Evolutionary conservation across 37 sponge, comb jelly and placozoan genomes (phyloP), one percentile per base, ranked within the genome.

Genomic region (Chondrilla cf. caribensis): DNA sequence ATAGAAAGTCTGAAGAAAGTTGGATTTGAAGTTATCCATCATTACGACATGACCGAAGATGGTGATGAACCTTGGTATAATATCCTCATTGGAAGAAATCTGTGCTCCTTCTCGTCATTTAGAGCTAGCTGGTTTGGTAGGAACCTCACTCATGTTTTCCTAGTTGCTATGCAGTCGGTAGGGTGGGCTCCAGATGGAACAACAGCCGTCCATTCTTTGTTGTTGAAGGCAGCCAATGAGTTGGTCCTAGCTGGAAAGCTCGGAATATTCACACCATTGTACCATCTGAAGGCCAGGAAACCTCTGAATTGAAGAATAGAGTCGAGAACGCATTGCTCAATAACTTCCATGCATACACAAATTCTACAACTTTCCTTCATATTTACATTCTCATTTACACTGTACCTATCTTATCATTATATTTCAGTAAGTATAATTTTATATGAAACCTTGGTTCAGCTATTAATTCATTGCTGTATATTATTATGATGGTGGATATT

Each of bases 191-290:
- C 93, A 4, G 70, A 75, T 1, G 93, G 93, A n/a, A 39, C 85
- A 42, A 77, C 75, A 0, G 81, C 83, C 29, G 81, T 84, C 15
- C 87, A 86, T 59, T 28, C 43, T 31, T 28, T 93, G 41, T 73
- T 93, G 18, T 73, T 54, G 18, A 86, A 58, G 26, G 87, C 82
- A 29, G 93, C 90, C 0, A 64, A 55, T 0, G 80, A 66, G 3
- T 78, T 93, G 35, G 77, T 86, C 19, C 31, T 47, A 28, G 40
- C 84, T 17, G 85, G 86, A 3, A 84, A 84, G 41, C 21, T 80
- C 26, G 90, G 82, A 18, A 93, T 93, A 41, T 93, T 93, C 87
- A 86, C 87, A 41, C 93, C 93, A 36, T 76, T 89, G 81, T 75
- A 84, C 60, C n/a, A 70, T 22, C 39, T 84, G 32, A 81, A 89